Percentiles rank a stretch among this genome's conserved stretches.
phyloP scores from a whole-genome alignment of 1,140 invertebrate species.

The fruit fly (Drosophila melanogaster) region DNA sequence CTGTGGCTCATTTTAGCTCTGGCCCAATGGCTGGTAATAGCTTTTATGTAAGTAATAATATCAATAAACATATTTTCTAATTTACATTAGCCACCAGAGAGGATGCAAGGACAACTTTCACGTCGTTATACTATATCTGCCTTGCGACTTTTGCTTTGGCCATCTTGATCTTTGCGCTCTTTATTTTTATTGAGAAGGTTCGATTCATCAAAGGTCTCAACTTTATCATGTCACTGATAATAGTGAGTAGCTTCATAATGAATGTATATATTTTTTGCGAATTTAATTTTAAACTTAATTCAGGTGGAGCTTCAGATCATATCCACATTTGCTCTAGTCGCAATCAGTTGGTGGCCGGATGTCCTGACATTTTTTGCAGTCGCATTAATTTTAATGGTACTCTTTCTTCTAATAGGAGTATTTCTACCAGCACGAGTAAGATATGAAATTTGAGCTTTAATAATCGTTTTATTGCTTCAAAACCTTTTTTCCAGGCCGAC shows the following conservation, averaged over 20 bases:
- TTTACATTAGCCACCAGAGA: neutral
- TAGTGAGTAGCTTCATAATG: slow-evolving; percentile 32
- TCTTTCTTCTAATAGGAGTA: slow-evolving; percentile 26
- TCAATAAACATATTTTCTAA: too few species aligned
- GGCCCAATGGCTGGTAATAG: slow-evolving; percentile 34
- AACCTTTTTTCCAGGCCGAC: slow-evolving; percentile 38
- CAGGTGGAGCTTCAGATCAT: slow-evolving; percentile 58
- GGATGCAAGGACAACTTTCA: neutral
- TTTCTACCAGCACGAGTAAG: slow-evolving; percentile 32
- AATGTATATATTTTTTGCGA: neutral
- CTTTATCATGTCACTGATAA: slow-evolving; percentile 22
- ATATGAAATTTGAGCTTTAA: neutral
- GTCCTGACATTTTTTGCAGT: slow-evolving; percentile 19
- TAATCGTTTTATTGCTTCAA: neutral
- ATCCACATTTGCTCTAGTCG: slow-evolving; percentile 23
- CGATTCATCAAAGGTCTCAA: slow-evolving; percentile 32
- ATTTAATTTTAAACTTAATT: neutral
- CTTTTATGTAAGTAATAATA: slow-evolving; percentile 24
- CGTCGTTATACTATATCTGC: slow-evolving; percentile 7
- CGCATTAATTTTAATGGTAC: neutral
- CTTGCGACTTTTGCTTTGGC: slow-evolving; percentile 33
- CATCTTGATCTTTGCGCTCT: slow-evolving; percentile 21
- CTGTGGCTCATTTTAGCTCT: slow-evolving; percentile 46
- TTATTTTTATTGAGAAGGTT: slow-evolving; percentile 48
- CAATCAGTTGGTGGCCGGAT: slow-evolving; percentile 15